Evolutionary conservation across 1,140 invertebrate genomes (phyloP), one percentile per base, ranked within the genome.

Genomic region (Drosophila murphyi): DNA sequence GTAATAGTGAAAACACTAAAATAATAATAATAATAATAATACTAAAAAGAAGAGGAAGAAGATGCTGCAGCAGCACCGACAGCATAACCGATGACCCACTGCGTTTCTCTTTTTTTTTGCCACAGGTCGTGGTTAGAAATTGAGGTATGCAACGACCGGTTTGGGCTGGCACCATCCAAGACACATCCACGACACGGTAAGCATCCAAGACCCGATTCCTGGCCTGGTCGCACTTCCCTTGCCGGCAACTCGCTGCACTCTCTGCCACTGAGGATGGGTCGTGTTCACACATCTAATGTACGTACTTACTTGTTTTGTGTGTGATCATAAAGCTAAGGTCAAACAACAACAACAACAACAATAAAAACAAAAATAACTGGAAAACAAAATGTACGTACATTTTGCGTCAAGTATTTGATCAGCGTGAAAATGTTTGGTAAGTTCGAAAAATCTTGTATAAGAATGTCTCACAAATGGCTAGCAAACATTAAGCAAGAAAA

Each of bases 121-220:
- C 73, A 86, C 82, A 87, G 82, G 82, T 87, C 82, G 82, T 87
- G 82, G 82, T 80, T 87, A 88, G 85, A 87, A 87, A 87, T 87
- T 88, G 82, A 88, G 83, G 82, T 87, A 87, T 88, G 82, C 83
- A 73, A 41, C 83, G 82, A 87, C 82, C 82, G 82, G 82, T 87
- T 87, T 87, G 82, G 83, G 82, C 70, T 87, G 87, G 83, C 79
- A 86, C 82, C 82, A 72, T 87, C 78, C 76, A 67, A 81, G 72
- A 47, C 43, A 35, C 41, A 43, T 43, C 39, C 39, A 43, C 39
- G 39, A 43, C 39, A 20, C 20, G 20, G 20, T 20, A 43, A 31
- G 37, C 28, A 65, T 62, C 67, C 47, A 57, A 70, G 59, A 52
- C 63, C 71, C 72, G 70, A 72, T 72, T 72, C 70, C 68, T 62